Evolutionary conservation across 2,888 invertebrate genomes (phyloP).

Genomic region (Unio pictorum): DNA sequence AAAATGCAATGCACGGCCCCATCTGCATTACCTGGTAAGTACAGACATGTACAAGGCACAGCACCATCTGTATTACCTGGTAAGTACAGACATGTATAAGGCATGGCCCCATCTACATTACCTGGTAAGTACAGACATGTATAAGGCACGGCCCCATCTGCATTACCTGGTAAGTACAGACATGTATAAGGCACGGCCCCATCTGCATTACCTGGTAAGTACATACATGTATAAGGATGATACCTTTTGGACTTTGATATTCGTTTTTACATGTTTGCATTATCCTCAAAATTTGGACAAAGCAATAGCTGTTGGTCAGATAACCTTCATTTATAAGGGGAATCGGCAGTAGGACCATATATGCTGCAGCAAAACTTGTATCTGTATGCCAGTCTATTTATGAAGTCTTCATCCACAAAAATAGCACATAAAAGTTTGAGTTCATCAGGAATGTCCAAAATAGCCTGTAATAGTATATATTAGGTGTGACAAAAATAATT

Average conservation of each 20-base stretch:
- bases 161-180: constrained; percentile 22
- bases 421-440: no score
- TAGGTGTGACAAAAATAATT: no score
- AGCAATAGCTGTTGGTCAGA: no score
- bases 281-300: background rate
- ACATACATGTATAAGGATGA: background rate
- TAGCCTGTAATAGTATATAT: no score
- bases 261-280: background rate
- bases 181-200: constrained; percentile 16
- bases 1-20: constrained; percentile 29
- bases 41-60: background rate
- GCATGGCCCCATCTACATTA: constrained; percentile 16
- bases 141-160: constrained; percentile 13
- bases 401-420: no score
- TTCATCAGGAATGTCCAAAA: no score
- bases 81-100: constrained; percentile 2
- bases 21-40: constrained; percentile 26
- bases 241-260: background rate
- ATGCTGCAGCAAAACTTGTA: no score
- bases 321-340: no score
- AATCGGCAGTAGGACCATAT: no score
- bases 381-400: no score
- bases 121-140: constrained; percentile 16
- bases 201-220: constrained; percentile 26
- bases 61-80: constrained; percentile 28